A percentile compares a stretch with the other conserved stretches of the same genome.
Conservation (phyloP, 2,888 invertebrate genomes). For the Dermolepida albohirtum region DNA sequence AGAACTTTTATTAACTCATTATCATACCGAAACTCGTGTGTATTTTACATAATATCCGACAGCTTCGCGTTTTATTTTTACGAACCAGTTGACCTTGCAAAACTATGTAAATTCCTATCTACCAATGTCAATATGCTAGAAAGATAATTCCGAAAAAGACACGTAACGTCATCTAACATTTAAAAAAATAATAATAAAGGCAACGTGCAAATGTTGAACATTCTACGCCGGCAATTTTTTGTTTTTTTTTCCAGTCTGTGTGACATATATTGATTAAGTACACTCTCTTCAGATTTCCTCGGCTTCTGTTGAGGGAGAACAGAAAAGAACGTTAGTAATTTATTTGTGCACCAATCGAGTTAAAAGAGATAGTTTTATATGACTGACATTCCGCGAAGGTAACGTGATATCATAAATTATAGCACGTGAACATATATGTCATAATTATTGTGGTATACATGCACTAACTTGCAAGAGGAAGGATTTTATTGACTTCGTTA, state of each 20-base stretch:
- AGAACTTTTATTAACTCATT: slow-evolving; percentile 13
- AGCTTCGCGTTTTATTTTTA: slow-evolving; percentile 26
- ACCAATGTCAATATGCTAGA: slow-evolving; percentile 32
- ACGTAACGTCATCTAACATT: not conserved
- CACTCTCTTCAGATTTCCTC: not conserved
- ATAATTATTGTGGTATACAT: slow-evolving; percentile 36
- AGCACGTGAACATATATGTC: slow-evolving; percentile 32
- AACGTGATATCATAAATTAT: slow-evolving; percentile 35
- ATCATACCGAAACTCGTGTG: slow-evolving; percentile 13
- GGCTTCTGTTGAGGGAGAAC: slow-evolving; percentile 11
- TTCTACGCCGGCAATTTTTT: not conserved
- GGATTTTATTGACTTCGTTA: too few relatives aligned
- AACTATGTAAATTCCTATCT: slow-evolving; percentile 24
- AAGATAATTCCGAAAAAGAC: slow-evolving; percentile 15
- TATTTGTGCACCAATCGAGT: slow-evolving; percentile 8
- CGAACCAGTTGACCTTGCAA: slow-evolving; percentile 36
- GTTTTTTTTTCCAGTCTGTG: not conserved
- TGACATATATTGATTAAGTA: too few relatives aligned
- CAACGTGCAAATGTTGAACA: too few relatives aligned
- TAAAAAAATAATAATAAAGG: too few relatives aligned
- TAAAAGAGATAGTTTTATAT: slow-evolving; percentile 27
- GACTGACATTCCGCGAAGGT: slow-evolving; percentile 34
- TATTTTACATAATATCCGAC: slow-evolving; percentile 29
- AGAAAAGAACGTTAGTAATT: slow-evolving; percentile 1
- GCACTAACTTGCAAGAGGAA: not conserved